Evolutionary conservation across 2,113 vertebrate species (phyloP), one percentile per base, ranked within the genome.

Genomic region (Perca fluviatilis): DNA sequence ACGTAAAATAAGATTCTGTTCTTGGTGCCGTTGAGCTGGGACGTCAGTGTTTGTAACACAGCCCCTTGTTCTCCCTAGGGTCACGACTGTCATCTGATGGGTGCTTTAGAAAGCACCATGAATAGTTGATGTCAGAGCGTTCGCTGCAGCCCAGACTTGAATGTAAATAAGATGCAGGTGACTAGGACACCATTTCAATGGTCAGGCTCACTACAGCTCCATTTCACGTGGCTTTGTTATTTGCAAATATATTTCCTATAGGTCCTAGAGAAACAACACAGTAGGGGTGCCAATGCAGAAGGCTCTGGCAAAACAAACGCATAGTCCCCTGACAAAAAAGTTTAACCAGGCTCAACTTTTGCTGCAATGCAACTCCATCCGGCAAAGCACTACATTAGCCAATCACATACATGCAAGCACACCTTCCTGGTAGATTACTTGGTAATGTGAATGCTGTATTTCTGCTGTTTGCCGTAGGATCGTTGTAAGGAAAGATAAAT

Each of bases 81-180:
- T 74, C 61, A 4, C 14, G 69, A 51, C 87, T 83, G 77, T 83
- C 71, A 83, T 71, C 61, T 88, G 82, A 74, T 84, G 72, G 80
- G 72, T 84, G 75, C 84, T 93, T 87, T 76, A 83, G 87, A 89
- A 86, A 76, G 91, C 77, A 43, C 73, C 76, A 91, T 93, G 91
- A 91, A 93, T 92, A 93, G 90, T 94, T 93, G 84, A 94, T 95
- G 92, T 77, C 50, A 7, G 62, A 71, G 76, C 66, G 30, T 91
- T 93, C 75, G 87, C 77, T 74, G 84, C 73, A 25, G 36, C 83
- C 88, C 80, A 85, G 66, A 75, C 80, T 86, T 66, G 69, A 79
- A 76, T 91, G 88, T 94, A 93, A 95, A 86, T 88, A 91, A 91
- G 86, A 93, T 86, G 79, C 71, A 84, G 84, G 85, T 83, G 79